Evolutionary conservation across 1,140 invertebrate genomes (phyloP), one percentile per base, ranked within the genome.

Genomic region (Cyphomyrmex costatus): DNA sequence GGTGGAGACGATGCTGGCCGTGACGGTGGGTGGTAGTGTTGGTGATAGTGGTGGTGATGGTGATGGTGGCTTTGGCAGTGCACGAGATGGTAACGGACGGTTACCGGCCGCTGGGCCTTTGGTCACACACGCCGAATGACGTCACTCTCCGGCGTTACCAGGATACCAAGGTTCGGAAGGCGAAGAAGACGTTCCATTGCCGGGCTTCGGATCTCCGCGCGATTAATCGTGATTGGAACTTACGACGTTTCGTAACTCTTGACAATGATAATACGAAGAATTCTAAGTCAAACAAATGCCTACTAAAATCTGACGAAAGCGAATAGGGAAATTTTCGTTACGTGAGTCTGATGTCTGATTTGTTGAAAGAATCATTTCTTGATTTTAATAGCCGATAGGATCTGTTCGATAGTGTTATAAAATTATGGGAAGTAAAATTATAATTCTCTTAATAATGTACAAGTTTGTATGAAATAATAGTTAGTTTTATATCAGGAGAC

Each of bases 61-160:
- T 79, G 56, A n/a, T 85, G 66, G 51, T 53, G 77, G 80, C 60
- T 77, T 65, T 87, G 84, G 71, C 76, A 63, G 76, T 86, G 30
- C 74, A 12, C 88, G 85, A 87, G n/a, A n/a, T 87, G 88, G 73
- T 88, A 89, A 84, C 85, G 85, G 74, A 89, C 84, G 86, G 85
- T 89, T 85, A 85, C 88, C 74, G 85, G 68, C 84, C 58, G 87
- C 36, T 36, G 27, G 74, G 85, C 56, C 63, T 80, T 79, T 89
- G 89, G 89, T 90, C 88, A 90, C 42, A 65, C 60, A 78, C 60
- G 58, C 80, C 30, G 74, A 76, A 82, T 90, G 89, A 90, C 89
- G 89, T 90, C 89, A 90, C 65, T 79, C 83, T 65, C 68, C 49
- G 24, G 70, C 89, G 89, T 90, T 89, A 90, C 89, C 89, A 90